These are phyloP conservation scores for Agrilus planipennis DNA, from an alignment of 1,140 invertebrate species.

Conservation along the genomic window DNA sequence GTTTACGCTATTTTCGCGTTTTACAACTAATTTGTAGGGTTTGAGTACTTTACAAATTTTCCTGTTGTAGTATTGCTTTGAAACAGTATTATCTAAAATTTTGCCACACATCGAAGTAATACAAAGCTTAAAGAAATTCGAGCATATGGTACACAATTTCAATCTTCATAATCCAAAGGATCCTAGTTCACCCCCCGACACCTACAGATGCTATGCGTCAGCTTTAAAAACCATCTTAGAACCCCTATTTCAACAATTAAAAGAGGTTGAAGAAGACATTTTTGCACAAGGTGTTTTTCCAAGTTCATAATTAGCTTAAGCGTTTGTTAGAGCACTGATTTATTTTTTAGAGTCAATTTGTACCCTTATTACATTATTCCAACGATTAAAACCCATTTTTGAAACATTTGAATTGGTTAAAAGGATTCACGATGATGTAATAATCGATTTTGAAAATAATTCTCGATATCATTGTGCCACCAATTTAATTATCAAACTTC, in stretches of 20 bases:
- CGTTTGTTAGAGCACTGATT: not conserved
- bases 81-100: conserved; percentile 22
- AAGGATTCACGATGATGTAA: conserved; percentile 34
- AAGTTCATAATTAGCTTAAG: not conserved
- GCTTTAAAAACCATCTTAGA: conserved; percentile 19
- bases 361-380: conserved; percentile 35
- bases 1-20: not conserved
- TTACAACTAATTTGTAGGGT: not conserved
- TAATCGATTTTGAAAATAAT: conserved; percentile 27
- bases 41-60: conserved; percentile 8
- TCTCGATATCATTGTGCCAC: conserved; percentile 33
- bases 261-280: conserved; percentile 22
- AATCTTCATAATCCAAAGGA: conserved; percentile 8
- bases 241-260: conserved; percentile 17
- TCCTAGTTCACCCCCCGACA: conserved; percentile 12
- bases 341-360: conserved; percentile 23
- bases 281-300: conserved; percentile 21
- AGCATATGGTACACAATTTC: no score
- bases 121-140: conserved; percentile 23
- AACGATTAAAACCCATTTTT: conserved; percentile 31
- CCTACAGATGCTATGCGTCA: conserved; percentile 17
- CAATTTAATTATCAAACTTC: conserved; percentile 35
- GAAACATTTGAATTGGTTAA: conserved; percentile 33
- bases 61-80: conserved; percentile 22
- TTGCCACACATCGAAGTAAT: conserved; percentile 24